Base-by-base conservation (phyloP, 2,888 invertebrate species). In the Trisateles emortualis region DNA sequence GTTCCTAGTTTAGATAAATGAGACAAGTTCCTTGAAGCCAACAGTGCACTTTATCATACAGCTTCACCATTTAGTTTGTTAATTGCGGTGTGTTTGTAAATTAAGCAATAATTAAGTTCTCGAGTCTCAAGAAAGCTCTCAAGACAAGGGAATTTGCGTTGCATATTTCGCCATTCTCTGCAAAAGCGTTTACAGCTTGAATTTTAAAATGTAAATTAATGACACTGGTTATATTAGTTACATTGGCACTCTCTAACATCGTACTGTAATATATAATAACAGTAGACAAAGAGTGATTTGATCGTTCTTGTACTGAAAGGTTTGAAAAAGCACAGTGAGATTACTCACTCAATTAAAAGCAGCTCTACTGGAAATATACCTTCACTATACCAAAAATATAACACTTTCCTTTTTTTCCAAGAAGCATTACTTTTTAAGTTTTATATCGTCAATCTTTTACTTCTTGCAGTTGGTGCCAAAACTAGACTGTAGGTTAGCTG, bases 141-240 rank as follows among this genome's bases (percentile, higher is more conserved):
- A 29, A 32, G 36, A 38, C 51, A 48, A 42, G 13, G 42, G 42
- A 36, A 33, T 52, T 53, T 45, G 29, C 48, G 22, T 33, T 57
- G 19, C 33, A 29, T 0, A 33, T 2, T 32, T 33, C 22, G 1
- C 30, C 6, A 10, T 30, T 5, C 22, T 17, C 9, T 32, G 44
- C 43, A 36, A 52, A 46, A 56, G 46, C 44, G 47, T 52, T 66
- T 50, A 46, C 52, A 13, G 30, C n/a, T 24, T 17, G 35, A 6
- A 26, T 26, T 26, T 50, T 52, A 57, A 58, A 56, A 68, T 60
- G 11, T 52, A 64, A 68, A 71, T 60, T 48, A 68, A 68, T 49
- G 64, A 54, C 38, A 38, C 46, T 50, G 52, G 53, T 68, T 60
- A 68, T 59, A 17, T 26, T 19, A 35, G 35, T 42, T 29, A 6